Percentiles rank a stretch among this genome's conserved stretches.
phyloP scores from a whole-genome alignment of 2,797 vertebrate species.

The Xyrichtys novacula region DNA sequence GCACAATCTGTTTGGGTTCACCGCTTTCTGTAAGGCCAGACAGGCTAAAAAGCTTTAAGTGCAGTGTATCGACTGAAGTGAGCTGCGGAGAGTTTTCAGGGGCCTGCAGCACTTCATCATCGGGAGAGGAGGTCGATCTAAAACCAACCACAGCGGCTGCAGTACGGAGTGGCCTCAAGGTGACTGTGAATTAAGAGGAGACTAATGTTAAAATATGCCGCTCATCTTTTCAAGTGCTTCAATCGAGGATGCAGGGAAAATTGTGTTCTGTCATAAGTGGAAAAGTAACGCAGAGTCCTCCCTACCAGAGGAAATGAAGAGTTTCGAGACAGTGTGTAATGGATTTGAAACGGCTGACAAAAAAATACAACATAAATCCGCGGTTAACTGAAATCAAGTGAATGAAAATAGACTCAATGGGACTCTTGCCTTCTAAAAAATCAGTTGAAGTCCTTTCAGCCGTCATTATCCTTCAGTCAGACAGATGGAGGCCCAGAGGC shows the following conservation, averaged over 20 bases:
- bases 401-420: slow-evolving; percentile 8
- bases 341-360: neutral
- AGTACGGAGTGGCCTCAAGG: slow-evolving; percentile 18
- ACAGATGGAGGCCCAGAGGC: slow-evolving; percentile 27
- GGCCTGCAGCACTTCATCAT: slow-evolving; percentile 18
- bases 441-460: slow-evolving; percentile 1
- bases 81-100: slow-evolving; percentile 34
- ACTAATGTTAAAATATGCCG: slow-evolving; percentile 4
- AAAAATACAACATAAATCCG: slow-evolving; percentile 2
- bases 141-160: slow-evolving; percentile 13
- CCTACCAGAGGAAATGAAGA: neutral
- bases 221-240: slow-evolving; percentile 9
- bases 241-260: neutral
- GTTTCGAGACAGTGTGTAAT: neutral
- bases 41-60: slow-evolving; percentile 38
- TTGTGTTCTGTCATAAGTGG: neutral
- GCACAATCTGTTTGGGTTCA: neutral
- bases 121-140: slow-evolving; percentile 29
- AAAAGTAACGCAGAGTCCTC: neutral
- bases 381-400: slow-evolving; percentile 10
- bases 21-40: slow-evolving; percentile 18
- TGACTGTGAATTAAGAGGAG: slow-evolving; percentile 7
- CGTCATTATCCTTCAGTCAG: slow-evolving; percentile 28
- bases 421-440: neutral
- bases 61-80: slow-evolving; percentile 40